Percentiles rank a stretch among this genome's conserved stretches.
phyloP scores from a whole-genome alignment of 1,140 invertebrate genomes.

The Drosophila guanche region DNA sequence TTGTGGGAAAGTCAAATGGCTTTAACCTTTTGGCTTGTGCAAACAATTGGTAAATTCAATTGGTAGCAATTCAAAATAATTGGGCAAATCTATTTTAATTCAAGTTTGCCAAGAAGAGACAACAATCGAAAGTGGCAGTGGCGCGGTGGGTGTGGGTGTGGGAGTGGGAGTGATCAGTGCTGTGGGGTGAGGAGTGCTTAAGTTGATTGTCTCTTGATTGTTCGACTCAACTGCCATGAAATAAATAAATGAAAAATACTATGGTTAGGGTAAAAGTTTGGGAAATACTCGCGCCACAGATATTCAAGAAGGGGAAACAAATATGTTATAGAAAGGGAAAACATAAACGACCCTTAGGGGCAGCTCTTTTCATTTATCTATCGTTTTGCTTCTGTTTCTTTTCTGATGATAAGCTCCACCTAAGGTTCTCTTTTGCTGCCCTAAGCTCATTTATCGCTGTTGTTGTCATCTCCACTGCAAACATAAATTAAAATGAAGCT shows the following conservation, averaged over 20 bases:
- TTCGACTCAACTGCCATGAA: slow-evolving; percentile 9
- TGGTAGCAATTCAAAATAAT: slow-evolving; percentile 67
- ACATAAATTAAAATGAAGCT: slow-evolving; percentile 20
- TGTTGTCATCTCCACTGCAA: not conserved
- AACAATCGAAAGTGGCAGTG: slow-evolving; percentile 23
- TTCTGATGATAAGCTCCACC: not conserved
- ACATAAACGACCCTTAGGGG: too few relatives aligned
- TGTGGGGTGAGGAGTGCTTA: slow-evolving; percentile 5
- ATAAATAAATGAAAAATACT: slow-evolving; percentile 41
- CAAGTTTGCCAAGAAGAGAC: slow-evolving; percentile 21
- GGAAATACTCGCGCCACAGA: not conserved
- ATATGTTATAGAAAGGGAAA: too few relatives aligned
- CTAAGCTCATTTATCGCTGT: too few relatives aligned
- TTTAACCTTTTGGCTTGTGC: slow-evolving; percentile 65
- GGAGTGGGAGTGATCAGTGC: slow-evolving; percentile 17
- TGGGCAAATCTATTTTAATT: slow-evolving; percentile 47
- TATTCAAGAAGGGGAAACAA: too few relatives aligned
- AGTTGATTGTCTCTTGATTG: slow-evolving; percentile 38
- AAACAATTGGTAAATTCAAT: slow-evolving; percentile 65
- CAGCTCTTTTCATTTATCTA: slow-evolving; percentile 1
- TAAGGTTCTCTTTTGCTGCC: too few relatives aligned
- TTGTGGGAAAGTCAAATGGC: slow-evolving; percentile 63
- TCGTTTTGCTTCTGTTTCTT: slow-evolving; percentile 1
- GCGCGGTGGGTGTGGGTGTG: slow-evolving; percentile 14
- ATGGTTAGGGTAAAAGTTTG: slow-evolving; percentile 22